These are phyloP conservation scores for Chelonus formosanus DNA, from an alignment of 2,888 invertebrate genomes.

Conservation along the genomic window DNA sequence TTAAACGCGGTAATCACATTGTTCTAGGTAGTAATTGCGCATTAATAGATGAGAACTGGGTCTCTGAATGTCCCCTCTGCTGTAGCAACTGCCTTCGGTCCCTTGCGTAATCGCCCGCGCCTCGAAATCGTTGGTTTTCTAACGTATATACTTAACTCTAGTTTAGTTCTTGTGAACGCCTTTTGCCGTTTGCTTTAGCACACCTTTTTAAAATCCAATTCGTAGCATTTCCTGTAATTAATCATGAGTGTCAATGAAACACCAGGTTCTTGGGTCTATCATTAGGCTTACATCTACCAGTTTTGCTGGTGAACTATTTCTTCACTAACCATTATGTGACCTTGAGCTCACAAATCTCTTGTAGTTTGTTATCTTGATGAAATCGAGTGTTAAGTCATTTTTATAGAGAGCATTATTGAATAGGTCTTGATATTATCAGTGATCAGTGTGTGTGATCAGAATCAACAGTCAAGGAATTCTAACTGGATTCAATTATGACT, in stretches of 20 bases:
- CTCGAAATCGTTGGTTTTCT: slow-evolving; percentile 25
- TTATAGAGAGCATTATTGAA: no score
- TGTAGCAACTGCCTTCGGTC: slow-evolving; percentile 34
- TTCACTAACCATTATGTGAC: neutral
- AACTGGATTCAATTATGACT: no score
- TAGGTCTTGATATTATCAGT: no score
- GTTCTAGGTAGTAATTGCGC: slow-evolving; percentile 55
- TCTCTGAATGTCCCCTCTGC: slow-evolving; percentile 41
- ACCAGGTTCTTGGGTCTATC: neutral
- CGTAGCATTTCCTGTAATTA: slow-evolving; percentile 43
- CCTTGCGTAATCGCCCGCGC: slow-evolving; percentile 44
- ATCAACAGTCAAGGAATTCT: no score
- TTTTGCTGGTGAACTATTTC: neutral
- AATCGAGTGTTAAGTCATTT: no score
- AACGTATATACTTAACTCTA: slow-evolving; percentile 9
- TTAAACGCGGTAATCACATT: slow-evolving; percentile 58
- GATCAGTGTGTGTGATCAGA: no score
- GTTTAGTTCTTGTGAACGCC: slow-evolving; percentile 41
- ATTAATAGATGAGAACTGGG: slow-evolving; percentile 61
- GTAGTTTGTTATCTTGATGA: slow-evolving; percentile 6
- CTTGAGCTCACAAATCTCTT: slow-evolving; percentile 14
- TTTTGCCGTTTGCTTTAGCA: slow-evolving; percentile 34
- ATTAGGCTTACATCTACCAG: no score
- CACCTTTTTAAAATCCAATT: slow-evolving; percentile 37
- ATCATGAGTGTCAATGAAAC: slow-evolving; percentile 24